These are phyloP conservation scores for Zaprionus kolodkinae DNA, from an alignment of 1,140 invertebrate species.

Conservation along the genomic window DNA sequence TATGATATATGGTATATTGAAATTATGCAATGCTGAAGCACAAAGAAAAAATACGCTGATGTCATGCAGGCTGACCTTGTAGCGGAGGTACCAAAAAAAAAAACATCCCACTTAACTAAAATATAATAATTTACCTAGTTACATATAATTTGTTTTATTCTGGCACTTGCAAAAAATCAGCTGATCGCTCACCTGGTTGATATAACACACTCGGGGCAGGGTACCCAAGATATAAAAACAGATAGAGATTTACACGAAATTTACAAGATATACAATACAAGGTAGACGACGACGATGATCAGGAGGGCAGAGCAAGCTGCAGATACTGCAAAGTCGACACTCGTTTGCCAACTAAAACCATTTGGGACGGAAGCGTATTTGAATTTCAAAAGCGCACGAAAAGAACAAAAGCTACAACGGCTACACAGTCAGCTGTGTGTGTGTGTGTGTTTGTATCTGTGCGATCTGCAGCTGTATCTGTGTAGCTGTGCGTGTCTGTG, in stretches of 20 bases:
- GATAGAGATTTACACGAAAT: slow-evolving; percentile 4
- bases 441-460: slow-evolving; percentile 33
- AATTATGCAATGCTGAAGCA: slow-evolving; percentile 61
- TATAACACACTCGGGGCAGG: background rate
- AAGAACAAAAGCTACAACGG: slow-evolving; percentile 77
- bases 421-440: slow-evolving; percentile 15
- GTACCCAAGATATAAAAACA: background rate
- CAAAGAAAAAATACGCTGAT: slow-evolving; percentile 45
- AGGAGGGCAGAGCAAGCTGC: slow-evolving; percentile 30
- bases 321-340: slow-evolving; percentile 82
- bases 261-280: slow-evolving; percentile 20
- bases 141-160: background rate
- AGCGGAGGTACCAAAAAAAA: slow-evolving; percentile 15
- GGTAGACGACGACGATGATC: slow-evolving; percentile 15
- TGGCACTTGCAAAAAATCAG: slow-evolving; percentile 14
- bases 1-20: slow-evolving; percentile 18
- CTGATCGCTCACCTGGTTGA: slow-evolving; percentile 30
- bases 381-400: slow-evolving; percentile 76
- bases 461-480: slow-evolving; percentile 1
- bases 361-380: slow-evolving; percentile 74
- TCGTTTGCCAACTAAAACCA: slow-evolving; percentile 77
- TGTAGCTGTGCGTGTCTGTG: slow-evolving; percentile 8
- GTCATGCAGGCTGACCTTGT: slow-evolving; percentile 59
- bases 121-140: slow-evolving; percentile 12
- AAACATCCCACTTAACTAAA: too few relatives aligned